Evolutionary conservation across 2,888 invertebrate genomes (phyloP).

Genomic region (Drosophila siamana): DNA sequence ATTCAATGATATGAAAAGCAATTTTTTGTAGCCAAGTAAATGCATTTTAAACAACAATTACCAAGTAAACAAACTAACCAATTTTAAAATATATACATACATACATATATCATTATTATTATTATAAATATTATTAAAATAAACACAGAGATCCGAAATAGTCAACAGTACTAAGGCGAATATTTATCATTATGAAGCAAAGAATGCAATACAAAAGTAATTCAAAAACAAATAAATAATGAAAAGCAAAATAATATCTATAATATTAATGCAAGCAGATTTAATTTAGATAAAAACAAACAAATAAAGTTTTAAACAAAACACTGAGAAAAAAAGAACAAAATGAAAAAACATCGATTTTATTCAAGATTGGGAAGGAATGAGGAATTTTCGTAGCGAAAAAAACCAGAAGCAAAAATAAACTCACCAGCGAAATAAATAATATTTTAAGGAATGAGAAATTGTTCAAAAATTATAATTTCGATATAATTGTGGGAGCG

Average conservation of each 20-base stretch:
- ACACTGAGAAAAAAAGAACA: slow-evolving; percentile 52
- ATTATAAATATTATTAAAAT: slow-evolving; percentile 24
- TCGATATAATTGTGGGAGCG: too few relatives aligned
- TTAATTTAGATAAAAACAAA: slow-evolving; percentile 72
- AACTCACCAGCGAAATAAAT: too few relatives aligned
- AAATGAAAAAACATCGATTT: neutral
- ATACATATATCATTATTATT: slow-evolving; percentile 25
- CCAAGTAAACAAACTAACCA: slow-evolving; percentile 68
- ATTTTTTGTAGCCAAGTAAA: slow-evolving; percentile 70
- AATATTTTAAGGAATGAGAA: too few relatives aligned
- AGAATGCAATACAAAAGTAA: slow-evolving; percentile 18
- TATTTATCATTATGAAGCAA: slow-evolving; percentile 29
- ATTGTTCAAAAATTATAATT: too few relatives aligned
- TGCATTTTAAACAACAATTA: slow-evolving; percentile 65
- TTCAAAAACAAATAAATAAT: slow-evolving; percentile 17
- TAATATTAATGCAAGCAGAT: slow-evolving; percentile 67
- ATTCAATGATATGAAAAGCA: slow-evolving; percentile 45
- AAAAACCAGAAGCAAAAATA: too few relatives aligned
- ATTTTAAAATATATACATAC: slow-evolving; percentile 59
- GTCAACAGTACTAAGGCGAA: slow-evolving; percentile 64
- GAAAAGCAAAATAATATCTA: slow-evolving; percentile 46
- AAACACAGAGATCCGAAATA: slow-evolving; percentile 52
- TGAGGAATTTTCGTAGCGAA: neutral
- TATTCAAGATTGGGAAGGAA: neutral
- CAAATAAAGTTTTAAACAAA: slow-evolving; percentile 72